Percentiles rank a stretch among this genome's conserved stretches.
Conservation (phyloP, 2,797 vertebrate species). For the Psittacula echo region DNA sequence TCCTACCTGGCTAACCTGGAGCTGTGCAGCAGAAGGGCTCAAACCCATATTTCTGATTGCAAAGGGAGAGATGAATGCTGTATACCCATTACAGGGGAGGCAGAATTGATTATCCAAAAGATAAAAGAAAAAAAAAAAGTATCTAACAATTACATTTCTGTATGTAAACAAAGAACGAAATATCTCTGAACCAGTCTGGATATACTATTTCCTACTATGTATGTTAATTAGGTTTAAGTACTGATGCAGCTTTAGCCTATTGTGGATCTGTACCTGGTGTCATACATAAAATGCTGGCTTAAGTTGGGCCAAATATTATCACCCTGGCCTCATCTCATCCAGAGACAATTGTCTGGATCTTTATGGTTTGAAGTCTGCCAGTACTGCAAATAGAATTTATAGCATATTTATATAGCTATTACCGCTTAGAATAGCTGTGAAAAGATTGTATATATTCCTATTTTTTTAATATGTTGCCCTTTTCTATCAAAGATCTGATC, state of each 20-base stretch:
- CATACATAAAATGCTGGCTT: not conserved
- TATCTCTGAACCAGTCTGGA: not conserved
- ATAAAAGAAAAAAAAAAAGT: accelerated
- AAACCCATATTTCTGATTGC: not conserved
- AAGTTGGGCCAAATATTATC: not conserved
- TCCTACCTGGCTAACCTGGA: not conserved
- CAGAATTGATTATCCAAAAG: not conserved
- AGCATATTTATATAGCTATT: not conserved
- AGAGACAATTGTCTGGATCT: not conserved
- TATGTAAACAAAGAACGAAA: not conserved
- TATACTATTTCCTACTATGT: not conserved
- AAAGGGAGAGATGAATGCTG: not conserved
- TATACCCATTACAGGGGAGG: not conserved
- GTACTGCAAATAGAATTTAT: not conserved
- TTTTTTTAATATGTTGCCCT: not conserved
- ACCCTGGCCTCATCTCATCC: not conserved
- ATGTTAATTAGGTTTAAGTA: not conserved
- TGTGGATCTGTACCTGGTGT: not conserved
- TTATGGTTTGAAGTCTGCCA: not conserved
- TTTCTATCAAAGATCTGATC: not conserved
- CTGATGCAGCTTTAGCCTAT: not conserved
- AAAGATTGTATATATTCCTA: not conserved
- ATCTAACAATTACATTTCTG: not conserved
- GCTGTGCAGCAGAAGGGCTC: not conserved
- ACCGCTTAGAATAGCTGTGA: not conserved